A percentile compares a stretch with the other conserved stretches of the same genome.
phyloP scores from a whole-genome alignment of 2,888 invertebrate genomes.

The Platycheirus albimanus region DNA sequence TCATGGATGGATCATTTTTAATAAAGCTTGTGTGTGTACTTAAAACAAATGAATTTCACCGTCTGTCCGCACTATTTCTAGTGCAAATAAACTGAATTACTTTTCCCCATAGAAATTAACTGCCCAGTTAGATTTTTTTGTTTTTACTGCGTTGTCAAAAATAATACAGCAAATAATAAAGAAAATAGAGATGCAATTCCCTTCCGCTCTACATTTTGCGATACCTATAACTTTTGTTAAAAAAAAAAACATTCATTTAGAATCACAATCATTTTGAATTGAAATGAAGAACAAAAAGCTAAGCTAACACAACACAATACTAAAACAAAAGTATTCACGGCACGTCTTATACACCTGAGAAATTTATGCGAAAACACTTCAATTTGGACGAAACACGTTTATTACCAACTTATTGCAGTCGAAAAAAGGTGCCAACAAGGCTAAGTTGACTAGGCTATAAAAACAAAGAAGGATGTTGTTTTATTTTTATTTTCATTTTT shows the following conservation, averaged over 20 bases:
- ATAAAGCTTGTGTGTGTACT: no score
- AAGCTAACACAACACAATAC: constrained; percentile 12
- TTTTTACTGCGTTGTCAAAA: constrained; percentile 36
- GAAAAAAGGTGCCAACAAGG: constrained; percentile 12
- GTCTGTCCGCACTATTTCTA: no score
- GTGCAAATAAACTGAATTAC: not conserved
- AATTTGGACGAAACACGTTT: constrained; percentile 65
- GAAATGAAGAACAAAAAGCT: constrained; percentile 60
- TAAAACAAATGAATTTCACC: no score
- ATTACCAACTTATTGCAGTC: constrained; percentile 48
- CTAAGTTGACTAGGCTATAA: constrained; percentile 14
- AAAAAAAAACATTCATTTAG: not conserved
- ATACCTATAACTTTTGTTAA: no score
- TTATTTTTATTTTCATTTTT: not conserved
- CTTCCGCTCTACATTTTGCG: not conserved
- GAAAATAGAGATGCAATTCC: constrained; percentile 45
- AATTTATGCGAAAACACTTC: constrained; percentile 71
- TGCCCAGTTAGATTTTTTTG: constrained; percentile 45
- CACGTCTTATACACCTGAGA: constrained; percentile 65
- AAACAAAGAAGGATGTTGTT: not conserved
- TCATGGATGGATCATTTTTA: no score
- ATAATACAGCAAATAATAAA: not conserved
- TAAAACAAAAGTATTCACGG: constrained; percentile 39
- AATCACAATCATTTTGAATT: constrained; percentile 42
- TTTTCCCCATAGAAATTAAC: constrained; percentile 25